Evolutionary conservation across 2,797 vertebrate genomes (phyloP).

Genomic region (Lepilemur ruficaudatus): DNA sequence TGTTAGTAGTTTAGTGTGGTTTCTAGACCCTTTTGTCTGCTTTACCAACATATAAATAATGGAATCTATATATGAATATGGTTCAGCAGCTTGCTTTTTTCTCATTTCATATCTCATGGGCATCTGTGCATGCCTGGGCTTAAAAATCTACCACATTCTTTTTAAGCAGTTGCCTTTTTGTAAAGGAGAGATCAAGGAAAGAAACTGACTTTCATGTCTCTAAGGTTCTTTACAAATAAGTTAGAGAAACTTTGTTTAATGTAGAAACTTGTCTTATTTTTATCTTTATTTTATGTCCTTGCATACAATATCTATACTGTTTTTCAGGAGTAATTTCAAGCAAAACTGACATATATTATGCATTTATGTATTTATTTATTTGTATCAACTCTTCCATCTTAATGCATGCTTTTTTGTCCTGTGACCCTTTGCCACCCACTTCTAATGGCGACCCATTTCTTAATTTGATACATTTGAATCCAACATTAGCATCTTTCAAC

Average conservation of each 20-base stretch:
- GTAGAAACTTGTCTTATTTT: slow-evolving; percentile 16
- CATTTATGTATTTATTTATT: slow-evolving; percentile 10
- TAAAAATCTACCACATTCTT: not conserved
- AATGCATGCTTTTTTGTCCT: not conserved
- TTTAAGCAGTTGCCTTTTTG: not conserved
- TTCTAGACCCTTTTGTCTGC: not conserved
- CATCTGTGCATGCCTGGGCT: not conserved
- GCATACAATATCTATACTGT: not conserved
- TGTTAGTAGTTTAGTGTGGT: not conserved
- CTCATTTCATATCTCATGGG: not conserved
- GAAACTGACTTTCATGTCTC: not conserved
- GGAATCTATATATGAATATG: slow-evolving; percentile 1
- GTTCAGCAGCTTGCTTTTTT: not conserved
- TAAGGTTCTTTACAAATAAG: not conserved
- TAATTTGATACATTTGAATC: slow-evolving; percentile 1
- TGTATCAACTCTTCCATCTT: not conserved
- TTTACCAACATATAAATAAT: slow-evolving; percentile 47
- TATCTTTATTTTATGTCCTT: slow-evolving; percentile 37
- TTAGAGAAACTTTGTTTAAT: slow-evolving; percentile 12
- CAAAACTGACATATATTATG: not conserved
- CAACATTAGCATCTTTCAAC: not conserved
- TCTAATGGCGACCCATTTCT: not conserved
- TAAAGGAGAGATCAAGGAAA: not conserved
- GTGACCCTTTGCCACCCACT: not conserved
- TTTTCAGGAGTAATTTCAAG: not conserved